phyloP scores from a whole-genome alignment of 2,888 invertebrate species.

The Catotricha subobsoleta region DNA sequence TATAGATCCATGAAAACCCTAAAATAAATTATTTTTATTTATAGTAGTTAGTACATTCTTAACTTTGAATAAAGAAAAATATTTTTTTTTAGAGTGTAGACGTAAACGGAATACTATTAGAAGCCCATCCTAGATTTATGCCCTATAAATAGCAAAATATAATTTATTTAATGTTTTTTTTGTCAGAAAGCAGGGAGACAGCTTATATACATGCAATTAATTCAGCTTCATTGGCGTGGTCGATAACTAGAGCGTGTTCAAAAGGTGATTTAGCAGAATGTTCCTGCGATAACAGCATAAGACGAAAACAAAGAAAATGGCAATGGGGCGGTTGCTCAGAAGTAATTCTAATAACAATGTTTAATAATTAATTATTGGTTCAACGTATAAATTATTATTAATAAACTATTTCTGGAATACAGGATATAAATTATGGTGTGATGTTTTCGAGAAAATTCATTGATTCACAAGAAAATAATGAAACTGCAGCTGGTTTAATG shows the following conservation, averaged over 20 bases:
- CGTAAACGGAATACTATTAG: background rate
- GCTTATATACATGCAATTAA: conserved; percentile 80
- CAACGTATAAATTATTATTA: no score
- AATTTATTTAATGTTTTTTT: conserved; percentile 8
- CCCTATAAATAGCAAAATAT: no score
- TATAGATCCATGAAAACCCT: no score
- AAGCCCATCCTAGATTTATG: no score
- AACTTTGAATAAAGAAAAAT: background rate
- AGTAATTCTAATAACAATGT: no score
- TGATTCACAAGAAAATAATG: conserved; percentile 59
- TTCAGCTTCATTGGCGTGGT: conserved; percentile 75
- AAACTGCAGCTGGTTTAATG: conserved; percentile 60
- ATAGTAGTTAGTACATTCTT: no score
- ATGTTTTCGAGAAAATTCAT: conserved; percentile 73
- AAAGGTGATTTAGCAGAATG: conserved; percentile 74
- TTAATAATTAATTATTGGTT: no score
- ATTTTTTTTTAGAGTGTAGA: background rate
- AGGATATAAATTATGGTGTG: conserved; percentile 70
- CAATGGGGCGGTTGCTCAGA: conserved; percentile 93
- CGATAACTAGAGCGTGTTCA: conserved; percentile 72
- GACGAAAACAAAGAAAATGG: conserved; percentile 58
- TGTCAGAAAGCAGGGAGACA: conserved; percentile 70
- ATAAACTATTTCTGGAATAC: no score
- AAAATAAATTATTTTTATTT: no score
- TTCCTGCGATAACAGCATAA: conserved; percentile 67